Evolutionary conservation across 2,888 invertebrate genomes (phyloP).

Genomic region (Trichacis sp.): DNA sequence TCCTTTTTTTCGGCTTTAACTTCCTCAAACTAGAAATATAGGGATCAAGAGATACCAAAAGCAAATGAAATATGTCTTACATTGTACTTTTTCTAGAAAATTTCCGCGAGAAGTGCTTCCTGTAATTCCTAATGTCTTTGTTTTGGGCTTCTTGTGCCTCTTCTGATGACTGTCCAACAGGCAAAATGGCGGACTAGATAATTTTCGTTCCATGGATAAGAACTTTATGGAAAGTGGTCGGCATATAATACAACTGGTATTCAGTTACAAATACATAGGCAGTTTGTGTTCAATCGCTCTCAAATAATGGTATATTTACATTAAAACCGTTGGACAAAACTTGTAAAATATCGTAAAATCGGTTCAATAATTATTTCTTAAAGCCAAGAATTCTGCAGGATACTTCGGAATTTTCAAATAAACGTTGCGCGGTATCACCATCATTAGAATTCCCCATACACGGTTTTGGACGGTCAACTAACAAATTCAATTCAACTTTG

Average conservation of each 20-base stretch:
- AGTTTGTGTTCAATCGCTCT: not conserved
- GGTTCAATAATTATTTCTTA: too few relatives aligned
- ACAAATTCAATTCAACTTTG: slow-evolving; percentile 21
- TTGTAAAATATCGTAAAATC: too few relatives aligned
- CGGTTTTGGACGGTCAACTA: slow-evolving; percentile 22
- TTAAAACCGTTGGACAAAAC: too few relatives aligned
- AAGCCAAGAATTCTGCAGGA: too few relatives aligned
- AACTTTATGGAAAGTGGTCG: not conserved
- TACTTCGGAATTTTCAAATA: too few relatives aligned
- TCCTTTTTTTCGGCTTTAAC: not conserved
- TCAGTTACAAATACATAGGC: not conserved
- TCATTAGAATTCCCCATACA: too few relatives aligned
- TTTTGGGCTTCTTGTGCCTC: not conserved
- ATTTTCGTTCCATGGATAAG: too few relatives aligned
- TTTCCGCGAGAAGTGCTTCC: slow-evolving; percentile 13
- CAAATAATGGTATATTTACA: not conserved
- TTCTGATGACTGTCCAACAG: not conserved
- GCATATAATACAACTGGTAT: too few relatives aligned
- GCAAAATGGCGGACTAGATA: too few relatives aligned
- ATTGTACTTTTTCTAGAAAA: slow-evolving; percentile 11
- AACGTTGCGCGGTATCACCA: too few relatives aligned
- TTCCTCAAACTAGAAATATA: not conserved
- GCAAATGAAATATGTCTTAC: slow-evolving; percentile 17
- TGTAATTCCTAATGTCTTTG: too few relatives aligned
- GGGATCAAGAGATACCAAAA: not conserved